These are phyloP conservation scores for Drosophila macrospina DNA, from an alignment of 2,888 invertebrate genomes.

Conservation along the genomic window DNA sequence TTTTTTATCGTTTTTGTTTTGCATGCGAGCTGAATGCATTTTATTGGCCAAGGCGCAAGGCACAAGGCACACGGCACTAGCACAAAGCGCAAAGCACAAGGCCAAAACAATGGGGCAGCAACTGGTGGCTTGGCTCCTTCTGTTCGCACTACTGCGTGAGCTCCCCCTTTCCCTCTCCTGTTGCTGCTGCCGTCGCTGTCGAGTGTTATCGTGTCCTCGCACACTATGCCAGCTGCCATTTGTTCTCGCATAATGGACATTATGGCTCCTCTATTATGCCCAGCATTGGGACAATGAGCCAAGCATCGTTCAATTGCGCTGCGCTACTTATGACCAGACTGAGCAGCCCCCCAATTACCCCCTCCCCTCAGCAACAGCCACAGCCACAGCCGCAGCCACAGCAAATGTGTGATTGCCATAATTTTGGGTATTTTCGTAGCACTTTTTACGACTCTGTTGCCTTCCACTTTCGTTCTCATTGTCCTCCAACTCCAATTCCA, in stretches of 20 bases:
- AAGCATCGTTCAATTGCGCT: constrained; percentile 47
- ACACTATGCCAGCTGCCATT: constrained; percentile 79
- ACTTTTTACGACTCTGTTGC: constrained; percentile 39
- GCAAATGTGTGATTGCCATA: constrained; percentile 55
- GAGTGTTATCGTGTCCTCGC: constrained; percentile 60
- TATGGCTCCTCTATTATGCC: constrained; percentile 81
- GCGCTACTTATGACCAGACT: constrained; percentile 27
- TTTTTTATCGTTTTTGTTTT: constrained; percentile 76
- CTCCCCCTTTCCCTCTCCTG: neutral
- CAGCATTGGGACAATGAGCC: constrained; percentile 62
- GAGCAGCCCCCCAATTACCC: neutral
- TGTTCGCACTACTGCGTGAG: constrained; percentile 3
- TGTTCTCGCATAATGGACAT: constrained; percentile 85
- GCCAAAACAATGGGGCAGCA: constrained; percentile 70
- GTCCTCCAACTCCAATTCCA: constrained; percentile 31
- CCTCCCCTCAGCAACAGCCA: neutral
- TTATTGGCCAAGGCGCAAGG: constrained; percentile 68
- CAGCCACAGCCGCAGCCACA: neutral
- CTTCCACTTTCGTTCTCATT: constrained; percentile 28
- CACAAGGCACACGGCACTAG: no score
- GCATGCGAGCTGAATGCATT: constrained; percentile 75
- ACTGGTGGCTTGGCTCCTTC: constrained; percentile 60
- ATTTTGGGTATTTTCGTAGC: constrained; percentile 65
- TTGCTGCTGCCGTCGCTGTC: constrained; percentile 15
- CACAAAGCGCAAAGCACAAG: constrained; percentile 42